Evolutionary conservation across 2,113 vertebrate species (phyloP), one percentile per base, ranked within the genome.

Genomic region (Garra rufa): DNA sequence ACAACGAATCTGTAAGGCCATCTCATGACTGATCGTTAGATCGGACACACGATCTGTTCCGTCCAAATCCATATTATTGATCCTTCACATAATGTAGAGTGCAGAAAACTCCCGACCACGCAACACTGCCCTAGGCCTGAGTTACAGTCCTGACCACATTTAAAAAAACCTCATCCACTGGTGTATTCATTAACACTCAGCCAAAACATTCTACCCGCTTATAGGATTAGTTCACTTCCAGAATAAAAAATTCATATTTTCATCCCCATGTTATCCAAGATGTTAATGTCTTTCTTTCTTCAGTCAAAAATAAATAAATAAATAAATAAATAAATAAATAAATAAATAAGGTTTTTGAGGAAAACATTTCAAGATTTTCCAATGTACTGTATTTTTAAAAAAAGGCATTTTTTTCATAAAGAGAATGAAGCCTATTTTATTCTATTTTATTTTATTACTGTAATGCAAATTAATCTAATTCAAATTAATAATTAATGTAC

Each of bases 1-100:
- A 80, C 41, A 67, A 48, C 9, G 43, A 67, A 67, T 67, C 43
- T 15, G 78, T 80, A 65, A 80, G 59, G 78, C 43, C 61, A 80
- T 80, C 43, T 80, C 78, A 67, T 80, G 78, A 80, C 43, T 63
- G 78, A 80, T 80, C 24, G 57, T 80, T 67, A 67, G 44, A 67
- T 80, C 41, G 28, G 78, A 80, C 78, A 80, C 77, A 48, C 43
- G 10, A 80, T 80, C 78, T 65, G 78, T 67, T 80, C 57, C 34
- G 61, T 30, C 24, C 61, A 80, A 44, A 67, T 80, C 78, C 59
- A 80, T 80, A 80, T 48, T 67, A 80, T 80, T 48, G 78, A 80
- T 80, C 44, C 10, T 28, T 67, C 43, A 48, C 41, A 67, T 80
- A 80, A 80, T 80, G 43, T 80, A 65, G 78, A 67, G 78, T 80